Percentiles rank a stretch among this genome's conserved stretches.
These are phyloP conservation scores for Percopsis omiscomaycus DNA, from an alignment of 2,797 vertebrate species.

Conservation along the genomic window DNA sequence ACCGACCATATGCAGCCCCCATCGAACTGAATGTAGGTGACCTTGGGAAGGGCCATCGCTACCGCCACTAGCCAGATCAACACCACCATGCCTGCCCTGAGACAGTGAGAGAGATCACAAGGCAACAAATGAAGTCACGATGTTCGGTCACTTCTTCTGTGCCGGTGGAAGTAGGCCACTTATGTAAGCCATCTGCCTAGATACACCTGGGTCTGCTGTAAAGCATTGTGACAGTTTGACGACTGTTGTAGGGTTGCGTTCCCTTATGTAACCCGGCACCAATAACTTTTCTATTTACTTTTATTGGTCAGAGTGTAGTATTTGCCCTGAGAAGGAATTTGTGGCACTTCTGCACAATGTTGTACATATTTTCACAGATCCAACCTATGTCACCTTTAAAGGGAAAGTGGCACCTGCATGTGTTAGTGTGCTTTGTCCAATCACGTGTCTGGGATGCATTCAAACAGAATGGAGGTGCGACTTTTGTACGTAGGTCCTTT, in stretches of 20 bases:
- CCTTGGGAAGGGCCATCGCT: conserved; percentile 72
- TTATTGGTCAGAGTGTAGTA: too few species aligned
- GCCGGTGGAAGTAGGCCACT: background rate
- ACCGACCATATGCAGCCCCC: conserved; percentile 68
- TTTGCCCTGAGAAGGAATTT: too few species aligned
- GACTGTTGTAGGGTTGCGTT: background rate
- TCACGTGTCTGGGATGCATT: too few species aligned
- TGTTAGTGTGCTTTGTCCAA: too few species aligned
- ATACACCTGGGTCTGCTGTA: background rate
- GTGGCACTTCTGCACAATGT: too few species aligned
- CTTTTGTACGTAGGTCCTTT: too few species aligned
- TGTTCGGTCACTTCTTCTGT: background rate
- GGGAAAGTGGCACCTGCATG: too few species aligned
- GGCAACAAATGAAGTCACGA: background rate
- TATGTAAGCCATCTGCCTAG: background rate
- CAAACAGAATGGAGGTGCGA: too few species aligned
- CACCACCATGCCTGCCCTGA: conserved; percentile 54
- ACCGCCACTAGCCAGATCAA: conserved; percentile 71
- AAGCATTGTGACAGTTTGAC: background rate
- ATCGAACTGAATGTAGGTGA: conserved; percentile 73
- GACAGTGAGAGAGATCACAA: background rate
- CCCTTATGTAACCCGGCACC: background rate
- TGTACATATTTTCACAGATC: too few species aligned
- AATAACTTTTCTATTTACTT: too few species aligned
- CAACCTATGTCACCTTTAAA: too few species aligned